These are phyloP conservation scores for Formicarius rufipectus DNA, from an alignment of 2,113 vertebrate species.

Conservation along the genomic window DNA sequence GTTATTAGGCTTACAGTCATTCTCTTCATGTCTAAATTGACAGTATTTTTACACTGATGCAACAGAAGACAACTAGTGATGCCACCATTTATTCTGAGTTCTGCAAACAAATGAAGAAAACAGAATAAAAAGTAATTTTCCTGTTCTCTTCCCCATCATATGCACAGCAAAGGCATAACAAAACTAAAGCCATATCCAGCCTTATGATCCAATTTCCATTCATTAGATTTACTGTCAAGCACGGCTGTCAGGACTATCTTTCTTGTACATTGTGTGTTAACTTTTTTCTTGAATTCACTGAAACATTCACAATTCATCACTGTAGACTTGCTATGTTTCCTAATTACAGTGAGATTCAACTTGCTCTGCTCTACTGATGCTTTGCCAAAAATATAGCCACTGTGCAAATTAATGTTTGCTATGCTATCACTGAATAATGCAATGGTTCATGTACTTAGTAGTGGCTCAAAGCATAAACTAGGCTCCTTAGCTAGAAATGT, in stretches of 20 bases:
- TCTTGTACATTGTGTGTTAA: neutral
- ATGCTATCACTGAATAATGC: constrained; percentile 42
- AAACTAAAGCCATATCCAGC: neutral
- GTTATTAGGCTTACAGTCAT: neutral
- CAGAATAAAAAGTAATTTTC: neutral
- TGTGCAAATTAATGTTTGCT: constrained; percentile 45
- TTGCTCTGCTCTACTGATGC: constrained; percentile 34
- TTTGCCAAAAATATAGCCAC: constrained; percentile 10
- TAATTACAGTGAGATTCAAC: constrained; percentile 43
- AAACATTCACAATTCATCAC: constrained; percentile 34
- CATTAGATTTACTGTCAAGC: constrained; percentile 24
- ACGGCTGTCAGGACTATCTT: neutral
- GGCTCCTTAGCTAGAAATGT: neutral
- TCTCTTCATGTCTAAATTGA: neutral
- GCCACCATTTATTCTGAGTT: neutral
- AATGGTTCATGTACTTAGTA: neutral
- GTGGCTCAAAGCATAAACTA: neutral
- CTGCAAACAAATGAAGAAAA: neutral
- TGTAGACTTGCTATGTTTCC: neutral
- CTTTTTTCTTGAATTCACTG: neutral
- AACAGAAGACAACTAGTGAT: neutral
- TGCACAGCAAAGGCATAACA: neutral
- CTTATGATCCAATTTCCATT: neutral
- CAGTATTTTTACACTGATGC: neutral
- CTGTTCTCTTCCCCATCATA: neutral